These are phyloP conservation scores for Noctuana brunneofusca DNA, from an alignment of 2,888 invertebrate genomes.

Conservation along the genomic window DNA sequence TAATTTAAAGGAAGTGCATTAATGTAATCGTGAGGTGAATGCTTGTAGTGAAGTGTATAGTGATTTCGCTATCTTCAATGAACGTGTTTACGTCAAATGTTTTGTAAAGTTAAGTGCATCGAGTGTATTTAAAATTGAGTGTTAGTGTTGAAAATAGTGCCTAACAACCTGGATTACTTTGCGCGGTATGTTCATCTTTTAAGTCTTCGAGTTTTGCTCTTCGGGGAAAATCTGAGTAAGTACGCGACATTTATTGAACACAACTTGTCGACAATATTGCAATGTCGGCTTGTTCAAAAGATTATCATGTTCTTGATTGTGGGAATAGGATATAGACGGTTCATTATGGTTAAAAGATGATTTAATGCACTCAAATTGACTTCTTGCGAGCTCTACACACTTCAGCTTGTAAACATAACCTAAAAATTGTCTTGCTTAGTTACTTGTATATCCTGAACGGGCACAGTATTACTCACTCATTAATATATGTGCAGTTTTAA, in stretches of 20 bases:
- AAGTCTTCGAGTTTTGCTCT: constrained; percentile 41
- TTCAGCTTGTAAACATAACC: constrained; percentile 79
- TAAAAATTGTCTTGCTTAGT: constrained; percentile 49
- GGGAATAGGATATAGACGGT: not conserved
- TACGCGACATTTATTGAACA: constrained; percentile 59
- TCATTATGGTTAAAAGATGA: not conserved
- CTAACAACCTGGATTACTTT: constrained; percentile 47
- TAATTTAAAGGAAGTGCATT: not conserved
- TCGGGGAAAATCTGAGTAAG: constrained; percentile 53
- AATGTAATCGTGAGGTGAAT: constrained; percentile 9
- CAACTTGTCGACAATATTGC: constrained; percentile 61
- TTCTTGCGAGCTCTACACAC: constrained; percentile 43
- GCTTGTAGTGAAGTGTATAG: constrained; percentile 37
- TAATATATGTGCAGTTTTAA: no score
- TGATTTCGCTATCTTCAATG: constrained; percentile 35
- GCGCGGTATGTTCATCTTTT: constrained; percentile 52
- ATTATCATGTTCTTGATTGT: not conserved
- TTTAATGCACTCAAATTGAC: not conserved
- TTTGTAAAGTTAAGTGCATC: constrained; percentile 56
- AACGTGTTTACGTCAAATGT: constrained; percentile 75
- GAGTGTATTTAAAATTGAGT: constrained; percentile 49
- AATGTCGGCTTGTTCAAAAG: not conserved
- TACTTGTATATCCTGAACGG: not conserved
- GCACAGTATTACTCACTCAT: no score
- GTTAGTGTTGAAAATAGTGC: constrained; percentile 51